These are phyloP conservation scores for Gasterosteus aculeatus DNA, from an alignment of 2,113 vertebrate genomes.

Conservation along the genomic window DNA sequence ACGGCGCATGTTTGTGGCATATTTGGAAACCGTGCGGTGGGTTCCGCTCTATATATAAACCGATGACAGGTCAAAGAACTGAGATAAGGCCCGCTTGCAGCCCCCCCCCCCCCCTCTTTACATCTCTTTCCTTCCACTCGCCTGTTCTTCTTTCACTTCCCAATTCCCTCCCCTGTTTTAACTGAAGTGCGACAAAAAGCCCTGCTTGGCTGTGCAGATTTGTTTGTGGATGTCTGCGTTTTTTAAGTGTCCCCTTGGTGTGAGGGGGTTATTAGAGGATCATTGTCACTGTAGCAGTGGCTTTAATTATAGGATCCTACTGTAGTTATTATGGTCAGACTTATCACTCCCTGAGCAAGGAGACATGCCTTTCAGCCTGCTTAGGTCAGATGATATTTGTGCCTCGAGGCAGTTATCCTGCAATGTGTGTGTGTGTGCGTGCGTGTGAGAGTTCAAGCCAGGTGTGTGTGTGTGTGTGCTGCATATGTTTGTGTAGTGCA, in stretches of 20 bases:
- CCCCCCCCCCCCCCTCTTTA: neutral
- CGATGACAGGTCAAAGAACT: constrained; percentile 58
- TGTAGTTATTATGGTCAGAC: constrained; percentile 76
- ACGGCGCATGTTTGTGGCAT: constrained; percentile 33
- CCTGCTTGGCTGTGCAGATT: constrained; percentile 59
- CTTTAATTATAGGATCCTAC: constrained; percentile 71
- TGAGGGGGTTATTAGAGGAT: constrained; percentile 73
- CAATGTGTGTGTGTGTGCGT: constrained; percentile 43
- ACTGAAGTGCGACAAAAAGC: constrained; percentile 27
- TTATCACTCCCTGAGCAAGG: constrained; percentile 65
- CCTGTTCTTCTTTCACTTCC: constrained; percentile 68
- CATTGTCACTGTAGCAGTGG: constrained; percentile 56
- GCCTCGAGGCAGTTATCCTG: constrained; percentile 68
- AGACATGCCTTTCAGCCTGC: constrained; percentile 71
- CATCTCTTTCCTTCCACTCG: constrained; percentile 18
- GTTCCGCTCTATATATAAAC: constrained; percentile 57
- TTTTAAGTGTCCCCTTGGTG: constrained; percentile 65
- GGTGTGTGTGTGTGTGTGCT: constrained; percentile 43
- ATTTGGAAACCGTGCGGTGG: constrained; percentile 3
- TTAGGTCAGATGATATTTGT: constrained; percentile 79
- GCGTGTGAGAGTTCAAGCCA: constrained; percentile 35
- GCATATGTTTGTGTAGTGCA: constrained; percentile 58
- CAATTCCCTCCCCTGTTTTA: constrained; percentile 25
- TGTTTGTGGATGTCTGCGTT: constrained; percentile 36
- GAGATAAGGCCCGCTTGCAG: constrained; percentile 59